Evolutionary conservation across 2,797 vertebrate species (phyloP).

Genomic region (Gallinago nigripennis): DNA sequence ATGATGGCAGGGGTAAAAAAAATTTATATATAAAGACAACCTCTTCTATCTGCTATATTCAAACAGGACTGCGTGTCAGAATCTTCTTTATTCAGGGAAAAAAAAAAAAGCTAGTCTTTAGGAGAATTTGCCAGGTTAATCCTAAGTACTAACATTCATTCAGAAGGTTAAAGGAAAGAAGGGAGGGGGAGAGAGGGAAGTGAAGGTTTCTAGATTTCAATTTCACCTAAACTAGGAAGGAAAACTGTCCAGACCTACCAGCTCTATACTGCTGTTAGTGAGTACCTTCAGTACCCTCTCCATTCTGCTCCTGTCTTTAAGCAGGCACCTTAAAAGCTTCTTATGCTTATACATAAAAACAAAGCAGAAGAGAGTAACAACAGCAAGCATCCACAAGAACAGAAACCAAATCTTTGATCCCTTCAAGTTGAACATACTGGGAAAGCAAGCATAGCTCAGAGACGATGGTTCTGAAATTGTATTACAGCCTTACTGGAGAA

Average conservation of each 20-base stretch:
- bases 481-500: neutral
- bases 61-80: neutral
- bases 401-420: neutral
- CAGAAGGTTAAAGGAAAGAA: neutral
- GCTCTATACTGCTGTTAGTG: neutral
- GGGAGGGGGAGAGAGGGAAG: neutral
- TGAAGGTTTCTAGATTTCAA: constrained; percentile 11
- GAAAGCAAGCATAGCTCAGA: neutral
- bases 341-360: neutral
- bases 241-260: neutral
- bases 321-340: neutral
- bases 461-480: neutral
- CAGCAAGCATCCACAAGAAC: neutral
- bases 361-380: neutral
- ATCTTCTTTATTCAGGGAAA: neutral
- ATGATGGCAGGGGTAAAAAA: neutral
- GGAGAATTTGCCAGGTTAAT: too few relatives aligned
- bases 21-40: neutral
- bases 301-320: neutral
- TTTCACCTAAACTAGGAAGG: neutral
- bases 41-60: neutral
- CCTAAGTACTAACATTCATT: neutral
- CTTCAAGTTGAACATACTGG: neutral
- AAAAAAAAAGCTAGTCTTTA: neutral
- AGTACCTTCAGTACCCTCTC: neutral